These are phyloP conservation scores for Cepaea nemoralis DNA, from an alignment of 1,140 invertebrate genomes.

Conservation along the genomic window DNA sequence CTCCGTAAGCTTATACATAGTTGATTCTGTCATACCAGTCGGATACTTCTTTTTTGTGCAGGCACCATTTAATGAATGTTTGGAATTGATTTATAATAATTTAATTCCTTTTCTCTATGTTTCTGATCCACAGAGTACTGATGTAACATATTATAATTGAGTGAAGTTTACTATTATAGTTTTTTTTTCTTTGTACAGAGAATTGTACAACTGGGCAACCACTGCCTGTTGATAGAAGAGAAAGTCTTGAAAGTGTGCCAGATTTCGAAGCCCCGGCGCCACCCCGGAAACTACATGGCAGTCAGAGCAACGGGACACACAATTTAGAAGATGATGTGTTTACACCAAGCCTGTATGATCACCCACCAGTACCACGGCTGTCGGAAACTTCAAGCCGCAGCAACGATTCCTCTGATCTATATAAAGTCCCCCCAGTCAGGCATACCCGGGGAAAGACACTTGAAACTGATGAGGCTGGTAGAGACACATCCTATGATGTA, in stretches of 20 bases:
- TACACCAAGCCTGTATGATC: conserved; percentile 48
- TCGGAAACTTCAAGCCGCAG: conserved; percentile 38
- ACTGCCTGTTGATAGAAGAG: conserved; percentile 55
- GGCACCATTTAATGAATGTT: too few species aligned
- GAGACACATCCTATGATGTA: conserved; percentile 45
- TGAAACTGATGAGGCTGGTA: conserved; percentile 43
- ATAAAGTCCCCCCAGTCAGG: conserved; percentile 50
- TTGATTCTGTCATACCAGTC: too few species aligned
- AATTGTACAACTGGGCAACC: conserved; percentile 86
- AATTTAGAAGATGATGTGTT: conserved; percentile 28
- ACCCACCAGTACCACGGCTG: conserved; percentile 42
- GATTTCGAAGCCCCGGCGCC: conserved; percentile 61
- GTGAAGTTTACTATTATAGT: too few species aligned
- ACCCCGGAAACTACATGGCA: conserved; percentile 51
- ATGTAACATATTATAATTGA: too few species aligned
- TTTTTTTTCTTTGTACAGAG: conserved; percentile 75
- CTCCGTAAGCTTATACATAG: too few species aligned
- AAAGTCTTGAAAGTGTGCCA: conserved; percentile 62
- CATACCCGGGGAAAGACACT: conserved; percentile 6
- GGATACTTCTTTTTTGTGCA: too few species aligned
- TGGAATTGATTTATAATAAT: too few species aligned
- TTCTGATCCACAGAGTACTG: too few species aligned
- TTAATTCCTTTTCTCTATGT: too few species aligned
- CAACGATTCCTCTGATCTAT: conserved; percentile 45
- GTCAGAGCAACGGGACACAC: neutral